Base-by-base conservation (phyloP, 2,113 vertebrate species). In the Erpornis zantholeuca region DNA sequence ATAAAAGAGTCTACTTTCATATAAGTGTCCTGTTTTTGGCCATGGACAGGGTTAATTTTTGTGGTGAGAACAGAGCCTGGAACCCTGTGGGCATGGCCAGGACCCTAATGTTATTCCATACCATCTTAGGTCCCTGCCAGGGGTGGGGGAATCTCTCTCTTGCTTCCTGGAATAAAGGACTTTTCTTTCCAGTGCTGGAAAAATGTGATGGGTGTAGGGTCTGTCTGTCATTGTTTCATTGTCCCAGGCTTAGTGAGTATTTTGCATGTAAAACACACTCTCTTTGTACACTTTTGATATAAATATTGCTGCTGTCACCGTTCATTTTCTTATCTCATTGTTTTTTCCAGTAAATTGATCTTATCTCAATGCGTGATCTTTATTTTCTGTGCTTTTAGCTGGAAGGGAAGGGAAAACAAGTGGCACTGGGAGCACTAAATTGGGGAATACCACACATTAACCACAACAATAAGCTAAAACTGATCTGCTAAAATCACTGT, bases 391-490 rank as follows among this genome's bases (percentile, higher is more conserved):
- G 4, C 7, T 59, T 66, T 73, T 42, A 50, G 5, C 18, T 65
- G 29, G 25, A 44, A 10, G 5, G 11, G 11, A 49, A 72, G 8
- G 15, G 18, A 64, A 81, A 73, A 8, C 0, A 2, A 33, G 15
- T 28, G 52, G 36, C 12, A 23, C 6, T 44, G 19, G 7, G 27
- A 66, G 5, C 23, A 52, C 19, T n/a, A 24, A 36, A 44, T 1
- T n/a, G 9, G 15, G 9, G 27, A 38, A n/a, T 38, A 38, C 9
- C 11, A 45, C 0, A 0, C 16, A 24, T 45, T 45, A 52, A 82
- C 13, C 11, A 45, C 0, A 0, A 31, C 25, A 72, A 15, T 27
- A 70, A 75, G 6, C 28, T 84, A 52, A 60, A 82, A 76, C 7
- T 31, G 9, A 17, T 50, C 44, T 60, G 9, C 31, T 56, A 42